Conservation (phyloP, 2,113 vertebrate genomes). For the Litocranius walleri region DNA sequence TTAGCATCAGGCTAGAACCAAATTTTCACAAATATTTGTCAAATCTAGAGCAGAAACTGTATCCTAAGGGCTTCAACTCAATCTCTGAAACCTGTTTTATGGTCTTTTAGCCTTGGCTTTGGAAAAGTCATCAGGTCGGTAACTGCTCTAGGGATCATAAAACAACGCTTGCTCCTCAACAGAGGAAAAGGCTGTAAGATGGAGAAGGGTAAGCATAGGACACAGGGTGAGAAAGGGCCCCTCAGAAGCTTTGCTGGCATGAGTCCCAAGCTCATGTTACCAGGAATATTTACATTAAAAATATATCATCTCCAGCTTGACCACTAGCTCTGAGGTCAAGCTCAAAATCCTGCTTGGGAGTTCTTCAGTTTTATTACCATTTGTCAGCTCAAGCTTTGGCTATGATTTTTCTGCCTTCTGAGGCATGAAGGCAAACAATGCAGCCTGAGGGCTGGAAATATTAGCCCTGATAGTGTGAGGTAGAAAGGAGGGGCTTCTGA, state of each 20-base stretch:
- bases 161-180: constrained; percentile 41
- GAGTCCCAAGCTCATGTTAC: constrained; percentile 59
- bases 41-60: neutral
- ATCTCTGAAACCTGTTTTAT: neutral
- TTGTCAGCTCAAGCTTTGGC: constrained; percentile 34
- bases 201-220: constrained; percentile 1
- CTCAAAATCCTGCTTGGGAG: constrained; percentile 66
- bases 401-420: constrained; percentile 53
- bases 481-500: neutral
- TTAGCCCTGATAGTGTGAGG: neutral
- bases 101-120: constrained; percentile 23
- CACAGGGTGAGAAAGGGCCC: constrained; percentile 17
- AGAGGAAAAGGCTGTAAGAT: constrained; percentile 27
- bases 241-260: constrained; percentile 38
- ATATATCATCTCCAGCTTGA: constrained; percentile 50
- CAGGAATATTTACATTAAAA: constrained; percentile 74
- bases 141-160: constrained; percentile 35
- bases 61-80: neutral
- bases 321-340: constrained; percentile 70
- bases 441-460: neutral
- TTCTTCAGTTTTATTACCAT: constrained; percentile 62
- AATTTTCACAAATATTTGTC: neutral
- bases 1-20: neutral
- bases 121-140: constrained; percentile 54
- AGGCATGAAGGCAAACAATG: constrained; percentile 48